Base-by-base conservation (phyloP, 2,797 vertebrate species). In the Orestias chungarensis region DNA sequence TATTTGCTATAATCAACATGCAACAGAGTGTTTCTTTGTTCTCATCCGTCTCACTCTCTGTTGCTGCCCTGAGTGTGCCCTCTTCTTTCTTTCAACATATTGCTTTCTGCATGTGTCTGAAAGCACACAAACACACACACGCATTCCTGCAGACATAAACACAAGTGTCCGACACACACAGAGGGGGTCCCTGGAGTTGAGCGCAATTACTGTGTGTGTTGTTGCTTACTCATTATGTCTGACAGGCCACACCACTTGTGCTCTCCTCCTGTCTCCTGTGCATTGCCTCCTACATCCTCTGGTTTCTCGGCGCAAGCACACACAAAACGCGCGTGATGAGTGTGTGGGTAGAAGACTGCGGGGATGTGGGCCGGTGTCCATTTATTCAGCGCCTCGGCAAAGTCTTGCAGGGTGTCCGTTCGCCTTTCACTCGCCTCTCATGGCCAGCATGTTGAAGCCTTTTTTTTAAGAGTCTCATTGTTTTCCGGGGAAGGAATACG, bases 221-320 rank as follows among this genome's bases (percentile, higher is more conserved):
- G 92, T 92, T 92, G 85, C 92, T 87, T 92, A 88, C 93, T 96
- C 90, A 92, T 96, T 96, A 95, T 86, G 91, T 86, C 91, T 92
- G 90, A 90, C 91, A 91, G 86, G 91, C 86, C 93, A 94, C 90
- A 95, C 93, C 75, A 80, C 91, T 87, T 93, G 86, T 90, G 87
- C 87, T 86, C 90, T 82, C 92, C 92, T 87, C 85, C 82, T 68
- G 47, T 91, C 87, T 92, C 87, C 78, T 70, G 82, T 82, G 83
- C 82, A 55, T 82, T 79, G 75, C 83, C 86, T 87, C 79, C 82
- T 86, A 82, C 83, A 86, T 86, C 73, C 78, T 64, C 72, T 57
- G 67, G 4, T 42, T 64, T 70, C 62, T 35, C 71, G 61, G 66
- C 64, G 69, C 76, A 75, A 76, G 71, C 43, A 77, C 75, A 69